Percentiles rank a stretch among this genome's conserved stretches.
Evolutionary conservation across 1,140 invertebrate genomes (phyloP).

Genomic region (Heliothis virescens): DNA sequence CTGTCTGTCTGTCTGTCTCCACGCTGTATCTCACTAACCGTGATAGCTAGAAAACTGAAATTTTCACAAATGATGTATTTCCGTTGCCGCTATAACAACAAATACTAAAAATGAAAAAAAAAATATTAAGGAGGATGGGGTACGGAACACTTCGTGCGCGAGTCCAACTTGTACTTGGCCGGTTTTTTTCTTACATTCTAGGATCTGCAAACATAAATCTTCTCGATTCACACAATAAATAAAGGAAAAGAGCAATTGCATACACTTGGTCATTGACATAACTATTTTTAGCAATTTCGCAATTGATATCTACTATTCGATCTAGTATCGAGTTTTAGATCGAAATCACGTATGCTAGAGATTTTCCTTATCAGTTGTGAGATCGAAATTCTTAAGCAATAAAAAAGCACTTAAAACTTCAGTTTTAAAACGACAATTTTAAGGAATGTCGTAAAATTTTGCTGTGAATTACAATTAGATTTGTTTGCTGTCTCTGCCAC

Average conservation of each 20-base stretch:
- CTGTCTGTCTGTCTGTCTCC: no score
- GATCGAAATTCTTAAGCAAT: neutral
- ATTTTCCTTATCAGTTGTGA: slow-evolving; percentile 1
- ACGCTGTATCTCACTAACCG: no score
- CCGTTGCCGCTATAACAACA: no score
- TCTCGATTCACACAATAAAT: no score
- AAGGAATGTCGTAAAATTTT: neutral
- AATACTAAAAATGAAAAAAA: no score
- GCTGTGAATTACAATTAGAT: neutral
- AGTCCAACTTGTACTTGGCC: no score
- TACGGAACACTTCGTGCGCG: no score
- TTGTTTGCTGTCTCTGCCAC: neutral
- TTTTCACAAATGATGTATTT: no score
- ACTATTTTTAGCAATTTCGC: slow-evolving; percentile 13
- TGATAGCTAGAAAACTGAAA: no score
- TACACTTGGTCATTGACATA: slow-evolving; percentile 3
- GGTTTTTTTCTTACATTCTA: no score
- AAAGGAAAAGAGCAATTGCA: neutral
- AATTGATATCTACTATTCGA: neutral
- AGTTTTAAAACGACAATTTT: neutral
- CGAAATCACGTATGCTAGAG: neutral
- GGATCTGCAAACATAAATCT: no score
- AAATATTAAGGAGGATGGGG: no score
- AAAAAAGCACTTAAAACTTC: slow-evolving; percentile 1
- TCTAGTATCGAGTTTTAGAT: neutral